Conservation (phyloP, 2,888 invertebrate genomes). For the Serrognathus titanus region DNA sequence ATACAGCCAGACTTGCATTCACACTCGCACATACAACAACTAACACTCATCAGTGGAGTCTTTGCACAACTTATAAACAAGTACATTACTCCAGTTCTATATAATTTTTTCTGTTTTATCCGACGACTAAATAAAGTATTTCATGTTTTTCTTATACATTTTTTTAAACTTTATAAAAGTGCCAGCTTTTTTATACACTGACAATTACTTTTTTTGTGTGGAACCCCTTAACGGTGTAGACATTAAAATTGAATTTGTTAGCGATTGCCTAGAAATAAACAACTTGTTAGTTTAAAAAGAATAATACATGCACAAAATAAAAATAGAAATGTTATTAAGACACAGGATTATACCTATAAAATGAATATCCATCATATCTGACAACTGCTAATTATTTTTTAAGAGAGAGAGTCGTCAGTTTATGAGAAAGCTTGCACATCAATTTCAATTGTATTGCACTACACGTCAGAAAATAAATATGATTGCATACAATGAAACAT, state of each 20-base stretch:
- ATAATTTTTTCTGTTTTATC: constrained; percentile 25
- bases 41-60: constrained; percentile 11
- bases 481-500: constrained; percentile 1
- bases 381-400: no score
- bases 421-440: neutral
- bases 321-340: no score
- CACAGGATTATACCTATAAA: no score
- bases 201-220: constrained; percentile 14
- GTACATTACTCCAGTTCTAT: constrained; percentile 15
- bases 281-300: constrained; percentile 8
- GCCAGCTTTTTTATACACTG: constrained; percentile 21
- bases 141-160: constrained; percentile 29
- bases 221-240: constrained; percentile 38
- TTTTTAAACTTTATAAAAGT: constrained; percentile 36
- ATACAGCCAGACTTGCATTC: constrained; percentile 46
- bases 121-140: constrained; percentile 37
- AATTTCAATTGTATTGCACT: no score
- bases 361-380: no score
- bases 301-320: constrained; percentile 1
- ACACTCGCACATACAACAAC: constrained; percentile 23
- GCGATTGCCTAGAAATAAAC: constrained; percentile 47
- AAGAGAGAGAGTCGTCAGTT: neutral
- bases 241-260: constrained; percentile 37
- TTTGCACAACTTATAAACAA: constrained; percentile 10
- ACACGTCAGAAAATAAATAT: neutral